Evolutionary conservation across 1,140 invertebrate genomes (phyloP).

Genomic region (Bombus polaris): DNA sequence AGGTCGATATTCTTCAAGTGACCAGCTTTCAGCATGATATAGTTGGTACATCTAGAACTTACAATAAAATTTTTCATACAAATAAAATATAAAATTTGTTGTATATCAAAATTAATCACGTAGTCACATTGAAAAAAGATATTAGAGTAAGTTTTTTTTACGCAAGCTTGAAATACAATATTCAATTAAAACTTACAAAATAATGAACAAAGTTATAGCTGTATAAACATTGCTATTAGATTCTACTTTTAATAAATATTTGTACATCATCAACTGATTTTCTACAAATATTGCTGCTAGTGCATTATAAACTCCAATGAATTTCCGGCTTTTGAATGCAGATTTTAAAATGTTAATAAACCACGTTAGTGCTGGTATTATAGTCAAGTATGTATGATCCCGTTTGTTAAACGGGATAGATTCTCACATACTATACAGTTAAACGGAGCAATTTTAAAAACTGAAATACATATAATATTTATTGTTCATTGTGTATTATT

Average conservation of each 20-base stretch:
- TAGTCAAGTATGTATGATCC: background rate
- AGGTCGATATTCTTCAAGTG: background rate
- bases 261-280: background rate
- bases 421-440: background rate
- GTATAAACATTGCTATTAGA: background rate
- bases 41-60: background rate
- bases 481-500: background rate
- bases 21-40: background rate
- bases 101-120: background rate
- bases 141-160: background rate
- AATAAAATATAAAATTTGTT: background rate
- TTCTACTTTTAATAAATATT: slow-evolving; percentile 4
- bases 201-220: background rate
- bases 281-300: too few species aligned
- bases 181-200: too few species aligned
- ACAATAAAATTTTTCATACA: background rate
- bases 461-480: background rate
- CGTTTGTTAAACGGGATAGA: background rate
- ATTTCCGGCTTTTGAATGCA: background rate
- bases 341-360: background rate
- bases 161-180: too few species aligned
- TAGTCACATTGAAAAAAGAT: background rate
- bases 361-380: background rate
- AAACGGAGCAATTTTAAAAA: background rate
- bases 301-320: background rate